Base-by-base conservation (phyloP, 2,113 vertebrate species). In the Anoura caudifer region DNA sequence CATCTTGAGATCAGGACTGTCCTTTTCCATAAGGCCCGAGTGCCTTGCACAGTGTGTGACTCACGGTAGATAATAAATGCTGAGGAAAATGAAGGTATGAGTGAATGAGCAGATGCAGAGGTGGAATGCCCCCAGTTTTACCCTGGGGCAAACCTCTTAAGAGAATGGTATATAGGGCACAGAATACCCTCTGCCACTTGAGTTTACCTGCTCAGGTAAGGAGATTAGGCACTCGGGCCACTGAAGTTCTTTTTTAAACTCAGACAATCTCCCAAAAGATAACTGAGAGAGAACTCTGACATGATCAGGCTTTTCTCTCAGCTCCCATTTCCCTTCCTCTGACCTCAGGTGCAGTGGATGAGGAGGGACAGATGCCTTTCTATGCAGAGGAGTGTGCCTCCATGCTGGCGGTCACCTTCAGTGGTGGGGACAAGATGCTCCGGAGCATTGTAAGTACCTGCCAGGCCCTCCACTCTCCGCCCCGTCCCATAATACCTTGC, bases 321-420 rank as follows among this genome's bases (percentile, higher is more conserved):
- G 88, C 36, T 28, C 41, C 3, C 2, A 0, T 75, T 5, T 20
- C 2, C 26, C 77, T 47, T 38, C 7, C 70, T 65, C 33, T 28
- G 7, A 24, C 7, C n/a, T 11, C 98, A 99, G 99, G 99, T 0
- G 99, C 99, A 0, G 99, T 99, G 5, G 99, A 99, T 0, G 99
- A 99, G 97, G 98, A 98, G 0, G 99, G 99, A 14, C 98, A 92
- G 91, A 99, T 99, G 99, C 99, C 99, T 0, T 99, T 99, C 98
- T 99, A 99, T 0, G 99, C 99, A 0, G 99, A 99, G 94, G 99
- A 99, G 38, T 99, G 99, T 33, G 99, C 99, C 6, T 99, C 99
- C 50, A 99, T 99, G 99, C 95, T 99, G 72, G 99, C 99, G 0
- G 99, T 99, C 28, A 99, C 99, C 87, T 99, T 99, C 98, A 99